phyloP scores from a whole-genome alignment of 2,113 vertebrate species.

The Paedocypris sp. region DNA sequence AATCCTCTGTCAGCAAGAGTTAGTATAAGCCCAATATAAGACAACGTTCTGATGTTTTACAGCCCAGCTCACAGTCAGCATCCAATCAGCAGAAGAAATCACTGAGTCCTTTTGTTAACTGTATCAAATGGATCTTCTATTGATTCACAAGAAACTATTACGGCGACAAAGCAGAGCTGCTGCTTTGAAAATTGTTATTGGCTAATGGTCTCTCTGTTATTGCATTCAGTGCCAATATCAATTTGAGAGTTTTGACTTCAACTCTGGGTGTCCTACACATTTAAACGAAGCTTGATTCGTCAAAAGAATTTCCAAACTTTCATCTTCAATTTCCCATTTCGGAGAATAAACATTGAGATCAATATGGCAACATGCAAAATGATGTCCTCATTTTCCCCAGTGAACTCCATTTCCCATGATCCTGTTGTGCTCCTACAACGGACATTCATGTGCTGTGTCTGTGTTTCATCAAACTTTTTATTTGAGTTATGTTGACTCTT shows the following conservation, averaged over 20 bases:
- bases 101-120: background rate
- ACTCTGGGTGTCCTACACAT: background rate
- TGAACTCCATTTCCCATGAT: too few relatives aligned
- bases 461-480: too few relatives aligned
- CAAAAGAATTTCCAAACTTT: too few relatives aligned
- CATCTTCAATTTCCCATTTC: too few relatives aligned
- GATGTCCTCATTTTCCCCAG: too few relatives aligned
- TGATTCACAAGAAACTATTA: conserved; percentile 10
- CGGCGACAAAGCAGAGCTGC: background rate
- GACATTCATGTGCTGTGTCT: too few relatives aligned
- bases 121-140: background rate
- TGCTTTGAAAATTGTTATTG: conserved; percentile 1
- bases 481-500: too few relatives aligned
- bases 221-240: background rate
- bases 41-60: background rate
- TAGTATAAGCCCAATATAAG: conserved; percentile 5
- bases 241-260: background rate
- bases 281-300: too few relatives aligned
- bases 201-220: conserved; percentile 8
- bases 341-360: too few relatives aligned
- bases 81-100: background rate
- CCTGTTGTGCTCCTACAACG: too few relatives aligned
- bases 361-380: too few relatives aligned
- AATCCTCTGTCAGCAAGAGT: background rate
- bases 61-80: background rate